These are phyloP conservation scores for Drosophila littoralis DNA, from an alignment of 1,140 invertebrate genomes.

Conservation along the genomic window DNA sequence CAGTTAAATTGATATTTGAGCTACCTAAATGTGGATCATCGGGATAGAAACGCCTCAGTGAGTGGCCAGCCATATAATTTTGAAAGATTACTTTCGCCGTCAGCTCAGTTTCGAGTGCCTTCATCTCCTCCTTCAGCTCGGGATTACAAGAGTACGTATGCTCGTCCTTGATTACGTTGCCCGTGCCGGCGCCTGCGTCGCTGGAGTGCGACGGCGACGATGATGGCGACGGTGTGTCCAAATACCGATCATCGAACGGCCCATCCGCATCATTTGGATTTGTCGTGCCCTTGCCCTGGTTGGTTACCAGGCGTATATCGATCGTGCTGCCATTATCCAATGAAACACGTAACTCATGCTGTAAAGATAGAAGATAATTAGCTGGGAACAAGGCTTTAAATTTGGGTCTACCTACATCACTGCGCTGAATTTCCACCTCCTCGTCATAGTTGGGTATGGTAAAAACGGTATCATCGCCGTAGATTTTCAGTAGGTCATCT, in stretches of 20 bases:
- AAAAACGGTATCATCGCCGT: constrained; percentile 73
- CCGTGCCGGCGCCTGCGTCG: constrained; percentile 53
- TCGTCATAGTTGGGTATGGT: constrained; percentile 80
- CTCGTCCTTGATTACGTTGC: constrained; percentile 76
- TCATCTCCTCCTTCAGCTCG: constrained; percentile 73
- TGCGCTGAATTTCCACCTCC: constrained; percentile 71
- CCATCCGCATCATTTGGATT: constrained; percentile 55
- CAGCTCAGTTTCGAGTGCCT: constrained; percentile 72
- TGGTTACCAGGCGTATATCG: constrained; percentile 77
- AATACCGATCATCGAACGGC: constrained; percentile 59
- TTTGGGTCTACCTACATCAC: constrained; percentile 31
- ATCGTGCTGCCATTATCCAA: constrained; percentile 81
- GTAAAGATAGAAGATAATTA: too few relatives aligned
- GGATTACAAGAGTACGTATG: constrained; percentile 81
- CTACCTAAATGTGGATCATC: constrained; percentile 81
- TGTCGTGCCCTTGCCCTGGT: constrained; percentile 68
- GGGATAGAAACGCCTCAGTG: constrained; percentile 74
- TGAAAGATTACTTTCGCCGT: constrained; percentile 80
- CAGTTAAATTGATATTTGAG: background rate
- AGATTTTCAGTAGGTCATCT: constrained; percentile 73
- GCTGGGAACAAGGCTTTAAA: too few relatives aligned
- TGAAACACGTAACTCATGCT: constrained; percentile 66
- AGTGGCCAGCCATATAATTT: constrained; percentile 71
- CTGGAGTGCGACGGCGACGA: constrained; percentile 69
- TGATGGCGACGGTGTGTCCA: constrained; percentile 68